Conservation (phyloP, 2,888 invertebrate genomes). For the Ischnus inquisitorius region DNA sequence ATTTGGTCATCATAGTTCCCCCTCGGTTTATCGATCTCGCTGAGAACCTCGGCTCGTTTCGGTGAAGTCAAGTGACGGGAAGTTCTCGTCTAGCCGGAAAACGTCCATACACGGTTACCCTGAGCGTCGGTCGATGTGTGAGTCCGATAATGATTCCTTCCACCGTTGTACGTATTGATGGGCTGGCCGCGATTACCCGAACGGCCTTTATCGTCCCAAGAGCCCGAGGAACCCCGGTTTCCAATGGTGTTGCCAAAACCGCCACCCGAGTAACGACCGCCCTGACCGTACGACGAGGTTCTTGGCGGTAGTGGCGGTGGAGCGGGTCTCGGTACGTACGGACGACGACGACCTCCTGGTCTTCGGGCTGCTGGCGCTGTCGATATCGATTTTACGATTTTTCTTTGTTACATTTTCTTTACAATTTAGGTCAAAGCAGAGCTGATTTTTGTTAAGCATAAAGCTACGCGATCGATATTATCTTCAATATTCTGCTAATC, state of each 20-base stretch:
- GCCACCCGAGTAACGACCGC: constrained; percentile 60
- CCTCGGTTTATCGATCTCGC: background rate
- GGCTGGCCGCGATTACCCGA: constrained; percentile 56
- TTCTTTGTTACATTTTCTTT: constrained; percentile 2
- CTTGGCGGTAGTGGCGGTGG: constrained; percentile 79
- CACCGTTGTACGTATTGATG: constrained; percentile 68
- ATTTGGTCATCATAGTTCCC: background rate
- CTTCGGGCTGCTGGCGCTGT: constrained; percentile 74
- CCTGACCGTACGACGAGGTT: constrained; percentile 72
- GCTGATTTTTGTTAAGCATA: background rate
- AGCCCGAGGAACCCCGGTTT: constrained; percentile 76
- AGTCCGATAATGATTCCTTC: constrained; percentile 76
- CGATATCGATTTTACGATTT: constrained; percentile 53
- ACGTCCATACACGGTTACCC: constrained; percentile 82
- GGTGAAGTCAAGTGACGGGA: background rate
- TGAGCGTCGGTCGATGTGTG: constrained; percentile 77
- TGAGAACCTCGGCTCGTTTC: background rate
- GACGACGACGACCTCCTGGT: constrained; percentile 66
- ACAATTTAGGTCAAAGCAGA: background rate
- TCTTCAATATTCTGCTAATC: background rate
- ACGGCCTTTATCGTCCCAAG: constrained; percentile 52
- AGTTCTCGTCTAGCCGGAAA: constrained; percentile 76
- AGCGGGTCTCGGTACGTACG: constrained; percentile 54
- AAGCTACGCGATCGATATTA: background rate
- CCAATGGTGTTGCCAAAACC: constrained; percentile 72